Conservation (phyloP, 1,140 invertebrate genomes). For the Bombus pyrosoma region DNA sequence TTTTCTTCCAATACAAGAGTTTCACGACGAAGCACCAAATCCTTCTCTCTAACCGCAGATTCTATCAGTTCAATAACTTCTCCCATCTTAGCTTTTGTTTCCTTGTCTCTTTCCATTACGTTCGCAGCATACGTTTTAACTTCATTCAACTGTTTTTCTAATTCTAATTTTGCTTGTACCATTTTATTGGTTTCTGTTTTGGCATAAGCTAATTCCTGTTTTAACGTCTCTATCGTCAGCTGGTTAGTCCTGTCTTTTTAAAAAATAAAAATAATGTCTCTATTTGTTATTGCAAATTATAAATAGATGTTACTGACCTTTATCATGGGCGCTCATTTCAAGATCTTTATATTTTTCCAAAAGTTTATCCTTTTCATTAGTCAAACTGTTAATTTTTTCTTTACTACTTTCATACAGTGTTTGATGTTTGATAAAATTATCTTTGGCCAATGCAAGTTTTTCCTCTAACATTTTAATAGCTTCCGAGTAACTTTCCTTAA, state of each 20-base stretch:
- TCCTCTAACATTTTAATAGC: constrained; percentile 78
- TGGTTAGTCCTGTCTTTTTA: constrained; percentile 71
- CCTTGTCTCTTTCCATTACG: constrained; percentile 70
- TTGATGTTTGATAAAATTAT: constrained; percentile 78
- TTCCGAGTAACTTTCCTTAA: constrained; percentile 79
- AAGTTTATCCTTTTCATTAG: constrained; percentile 71
- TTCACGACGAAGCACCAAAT: constrained; percentile 81
- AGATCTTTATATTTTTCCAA: constrained; percentile 54
- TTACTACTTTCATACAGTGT: constrained; percentile 71
- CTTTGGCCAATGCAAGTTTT: constrained; percentile 75
- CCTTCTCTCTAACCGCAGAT: constrained; percentile 80
- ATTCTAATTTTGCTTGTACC: constrained; percentile 61
- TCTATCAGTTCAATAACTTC: constrained; percentile 83
- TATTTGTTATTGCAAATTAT: constrained; percentile 12
- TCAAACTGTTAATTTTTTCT: constrained; percentile 71
- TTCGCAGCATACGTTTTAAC: constrained; percentile 57
- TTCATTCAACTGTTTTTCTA: constrained; percentile 73
- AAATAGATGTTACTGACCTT: constrained; percentile 55
- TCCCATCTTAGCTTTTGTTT: constrained; percentile 76
- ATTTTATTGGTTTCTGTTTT: constrained; percentile 69
- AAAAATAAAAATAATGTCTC: constrained; percentile 49
- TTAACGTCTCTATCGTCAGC: constrained; percentile 66
- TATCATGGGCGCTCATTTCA: constrained; percentile 62
- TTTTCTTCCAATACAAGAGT: constrained; percentile 77
- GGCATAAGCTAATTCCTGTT: constrained; percentile 65